Conservation (phyloP, 2,888 invertebrate genomes). For the Drosophila percnosoma region DNA sequence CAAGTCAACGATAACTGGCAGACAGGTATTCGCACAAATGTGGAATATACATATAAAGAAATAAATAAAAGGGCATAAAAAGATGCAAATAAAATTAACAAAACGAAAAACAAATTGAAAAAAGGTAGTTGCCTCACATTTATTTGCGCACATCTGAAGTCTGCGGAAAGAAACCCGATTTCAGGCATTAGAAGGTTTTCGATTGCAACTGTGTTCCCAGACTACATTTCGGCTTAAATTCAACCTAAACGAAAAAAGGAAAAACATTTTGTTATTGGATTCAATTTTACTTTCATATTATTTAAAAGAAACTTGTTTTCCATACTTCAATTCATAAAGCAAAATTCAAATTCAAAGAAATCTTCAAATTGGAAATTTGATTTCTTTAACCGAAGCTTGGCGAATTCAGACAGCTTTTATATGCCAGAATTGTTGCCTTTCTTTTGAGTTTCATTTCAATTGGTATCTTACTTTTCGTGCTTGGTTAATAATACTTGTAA, state of each 20-base stretch:
- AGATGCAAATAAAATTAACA: conserved; percentile 78
- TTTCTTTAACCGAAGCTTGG: background rate
- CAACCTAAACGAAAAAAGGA: background rate
- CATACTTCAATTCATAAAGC: background rate
- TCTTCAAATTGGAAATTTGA: background rate
- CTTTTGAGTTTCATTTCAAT: conserved; percentile 2
- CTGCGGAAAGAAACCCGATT: conserved; percentile 27
- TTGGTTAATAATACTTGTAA: conserved; percentile 21
- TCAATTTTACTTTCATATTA: background rate
- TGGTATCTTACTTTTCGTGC: background rate
- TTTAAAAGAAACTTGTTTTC: background rate
- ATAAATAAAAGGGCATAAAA: conserved; percentile 73
- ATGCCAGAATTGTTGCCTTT: background rate
- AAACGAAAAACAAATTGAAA: conserved; percentile 38
- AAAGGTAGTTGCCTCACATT: conserved; percentile 31
- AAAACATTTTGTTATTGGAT: no score
- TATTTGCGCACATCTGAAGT: conserved; percentile 35
- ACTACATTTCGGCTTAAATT: background rate
- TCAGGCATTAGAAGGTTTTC: conserved; percentile 39
- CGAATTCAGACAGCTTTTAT: background rate
- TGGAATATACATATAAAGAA: conserved; percentile 35
- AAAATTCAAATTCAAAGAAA: background rate
- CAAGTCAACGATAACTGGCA: conserved; percentile 47
- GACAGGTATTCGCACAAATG: conserved; percentile 16
- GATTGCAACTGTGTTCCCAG: conserved; percentile 19